Base-by-base conservation (phyloP, 1,140 invertebrate genomes). In the Megalonaias nervosa region DNA sequence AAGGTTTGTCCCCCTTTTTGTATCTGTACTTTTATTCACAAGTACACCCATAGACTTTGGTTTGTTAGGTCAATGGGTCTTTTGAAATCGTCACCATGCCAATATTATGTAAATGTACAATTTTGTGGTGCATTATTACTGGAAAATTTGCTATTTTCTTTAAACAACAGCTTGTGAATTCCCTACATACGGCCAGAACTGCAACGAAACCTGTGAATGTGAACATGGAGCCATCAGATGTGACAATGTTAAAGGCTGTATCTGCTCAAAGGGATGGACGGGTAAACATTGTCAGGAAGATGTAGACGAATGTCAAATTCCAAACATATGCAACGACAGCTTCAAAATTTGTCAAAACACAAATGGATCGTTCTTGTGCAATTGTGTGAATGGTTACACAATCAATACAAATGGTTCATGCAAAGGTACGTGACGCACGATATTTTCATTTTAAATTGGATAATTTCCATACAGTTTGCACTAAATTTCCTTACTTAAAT, bases 271-370 rank as follows among this genome's bases (percentile, higher is more conserved):
- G 14, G 74, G 74, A 9, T 75, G 67, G 66, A 60, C 56, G 21
- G 67, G 74, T 21, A 38, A 48, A 19, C 61, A 21, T 5, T 75
- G 74, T 67, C 23, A 57, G 15, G 66, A 58, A 48, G 74, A 75
- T 55, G 61, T 75, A 13, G 26, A 75, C 38, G 74, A 75, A 60
- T 75, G 74, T 61, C 58, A 55, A 26, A 21, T 9, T 59, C 31
- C 71, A 19, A 72, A 55, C 26, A 26, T 72, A n/a, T 72, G 71
- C 26, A 19, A 72, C 3, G 71, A 72, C 21, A n/a, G 17, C 4
- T 62, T 26, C 16, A 72, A 72, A 65, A 26, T 72, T 1, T 72
- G 71, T n/a, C 12, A 4, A 6, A 72, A 72, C 48, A 64, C 60
- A 12, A 55, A 62, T 48, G 71, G 71, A 21, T 72, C 71, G 16